A percentile compares a stretch with the other conserved stretches of the same genome.
These are phyloP conservation scores for Polyploca ridens DNA, from an alignment of 2,888 invertebrate genomes.

Conservation along the genomic window DNA sequence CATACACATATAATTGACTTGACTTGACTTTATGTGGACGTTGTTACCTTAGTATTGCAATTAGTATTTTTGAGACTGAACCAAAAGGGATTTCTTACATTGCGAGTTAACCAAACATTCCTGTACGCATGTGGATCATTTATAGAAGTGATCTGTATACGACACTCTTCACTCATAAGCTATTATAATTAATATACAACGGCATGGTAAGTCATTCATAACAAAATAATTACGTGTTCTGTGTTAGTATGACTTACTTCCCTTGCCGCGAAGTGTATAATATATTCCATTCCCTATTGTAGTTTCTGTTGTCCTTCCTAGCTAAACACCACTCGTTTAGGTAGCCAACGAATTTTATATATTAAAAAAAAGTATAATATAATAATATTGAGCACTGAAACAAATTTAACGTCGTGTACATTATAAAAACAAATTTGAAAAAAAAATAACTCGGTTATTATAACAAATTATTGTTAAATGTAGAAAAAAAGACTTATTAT, in stretches of 20 bases:
- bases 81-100: conserved; percentile 2
- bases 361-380: conserved; percentile 44
- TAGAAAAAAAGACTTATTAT: conserved; percentile 79
- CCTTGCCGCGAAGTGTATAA: conserved; percentile 47
- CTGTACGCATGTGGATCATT: not conserved
- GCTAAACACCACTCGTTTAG: conserved; percentile 74
- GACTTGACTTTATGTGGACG: not conserved
- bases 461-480: conserved; percentile 74
- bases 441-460: conserved; percentile 56
- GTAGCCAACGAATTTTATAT: conserved; percentile 82
- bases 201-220: conserved; percentile 33
- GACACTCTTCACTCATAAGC: conserved; percentile 31
- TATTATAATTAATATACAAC: conserved; percentile 39
- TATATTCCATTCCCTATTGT: conserved; percentile 74
- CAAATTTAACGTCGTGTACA: conserved; percentile 72
- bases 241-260: conserved; percentile 18
- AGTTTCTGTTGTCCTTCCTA: conserved; percentile 70
- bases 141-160: not conserved
- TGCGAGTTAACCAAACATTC: conserved; percentile 16
- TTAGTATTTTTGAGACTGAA: conserved; percentile 7
- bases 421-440: conserved; percentile 53
- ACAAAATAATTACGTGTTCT: not conserved
- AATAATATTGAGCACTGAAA: conserved; percentile 80
- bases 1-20: conserved; percentile 21
- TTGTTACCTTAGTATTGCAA: conserved; percentile 4